phyloP scores from a whole-genome alignment of 2,113 vertebrate genomes.

The Mormyrus lacerda region DNA sequence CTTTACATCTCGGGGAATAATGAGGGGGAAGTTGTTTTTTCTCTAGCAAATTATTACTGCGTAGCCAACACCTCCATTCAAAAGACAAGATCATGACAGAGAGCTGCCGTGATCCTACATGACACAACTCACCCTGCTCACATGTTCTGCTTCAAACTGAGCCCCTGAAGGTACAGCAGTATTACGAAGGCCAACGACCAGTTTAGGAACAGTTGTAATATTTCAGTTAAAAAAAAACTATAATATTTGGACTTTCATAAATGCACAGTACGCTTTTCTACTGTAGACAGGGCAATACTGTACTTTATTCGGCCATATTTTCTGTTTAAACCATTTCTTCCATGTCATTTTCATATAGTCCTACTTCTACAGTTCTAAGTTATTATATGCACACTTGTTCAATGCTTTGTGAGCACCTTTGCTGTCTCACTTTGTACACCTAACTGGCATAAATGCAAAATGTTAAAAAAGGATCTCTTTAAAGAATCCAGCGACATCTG shows the following conservation, averaged over 20 bases:
- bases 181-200: neutral
- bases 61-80: neutral
- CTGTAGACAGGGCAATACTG: neutral
- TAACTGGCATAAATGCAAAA: neutral
- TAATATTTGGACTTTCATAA: neutral
- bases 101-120: neutral
- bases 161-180: neutral
- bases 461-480: neutral
- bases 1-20: neutral
- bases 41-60: neutral
- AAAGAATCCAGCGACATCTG: neutral
- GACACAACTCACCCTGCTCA: neutral
- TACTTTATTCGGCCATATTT: neutral
- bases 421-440: neutral
- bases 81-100: neutral
- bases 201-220: neutral
- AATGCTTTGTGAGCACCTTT: neutral
- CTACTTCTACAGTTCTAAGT: neutral
- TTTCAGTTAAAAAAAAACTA: neutral
- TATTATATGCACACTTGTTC: neutral
- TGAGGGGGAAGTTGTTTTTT: neutral
- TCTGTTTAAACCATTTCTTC: neutral
- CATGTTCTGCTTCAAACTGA: neutral
- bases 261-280: neutral
- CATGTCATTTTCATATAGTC: neutral